These are phyloP conservation scores for Scaptomyza tumidula DNA, from an alignment of 2,888 invertebrate species.

Conservation along the genomic window DNA sequence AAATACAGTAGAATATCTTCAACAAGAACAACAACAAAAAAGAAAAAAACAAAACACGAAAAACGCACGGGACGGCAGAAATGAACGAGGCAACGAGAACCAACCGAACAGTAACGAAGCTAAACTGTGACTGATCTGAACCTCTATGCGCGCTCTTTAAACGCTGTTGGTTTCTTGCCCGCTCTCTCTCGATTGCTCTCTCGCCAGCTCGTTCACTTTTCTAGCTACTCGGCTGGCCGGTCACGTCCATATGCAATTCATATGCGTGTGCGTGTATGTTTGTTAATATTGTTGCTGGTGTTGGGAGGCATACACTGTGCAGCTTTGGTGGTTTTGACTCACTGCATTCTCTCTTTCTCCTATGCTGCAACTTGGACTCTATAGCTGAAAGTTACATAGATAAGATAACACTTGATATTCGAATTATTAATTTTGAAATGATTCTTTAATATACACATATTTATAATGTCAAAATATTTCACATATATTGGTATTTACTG, in stretches of 20 bases:
- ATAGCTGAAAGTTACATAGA: background rate
- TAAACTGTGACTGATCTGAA: background rate
- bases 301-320: constrained; percentile 4
- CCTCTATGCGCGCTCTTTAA: background rate
- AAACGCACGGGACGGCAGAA: background rate
- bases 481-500: too few species aligned
- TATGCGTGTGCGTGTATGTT: background rate
- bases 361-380: background rate
- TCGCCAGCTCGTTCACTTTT: background rate
- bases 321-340: background rate
- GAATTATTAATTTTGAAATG: background rate
- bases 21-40: background rate
- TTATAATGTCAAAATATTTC: too few species aligned
- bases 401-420: background rate
- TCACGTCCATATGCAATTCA: background rate
- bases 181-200: background rate
- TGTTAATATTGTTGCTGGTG: background rate
- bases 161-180: background rate
- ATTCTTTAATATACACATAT: too few species aligned
- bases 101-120: background rate
- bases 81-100: background rate
- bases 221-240: constrained; percentile 2
- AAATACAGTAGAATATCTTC: background rate
- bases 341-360: background rate
- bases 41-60: constrained; percentile 10